A percentile compares a stretch with the other conserved stretches of the same genome.
These are phyloP conservation scores for Cordilura impudica DNA, from an alignment of 2,888 invertebrate genomes.

Conservation along the genomic window DNA sequence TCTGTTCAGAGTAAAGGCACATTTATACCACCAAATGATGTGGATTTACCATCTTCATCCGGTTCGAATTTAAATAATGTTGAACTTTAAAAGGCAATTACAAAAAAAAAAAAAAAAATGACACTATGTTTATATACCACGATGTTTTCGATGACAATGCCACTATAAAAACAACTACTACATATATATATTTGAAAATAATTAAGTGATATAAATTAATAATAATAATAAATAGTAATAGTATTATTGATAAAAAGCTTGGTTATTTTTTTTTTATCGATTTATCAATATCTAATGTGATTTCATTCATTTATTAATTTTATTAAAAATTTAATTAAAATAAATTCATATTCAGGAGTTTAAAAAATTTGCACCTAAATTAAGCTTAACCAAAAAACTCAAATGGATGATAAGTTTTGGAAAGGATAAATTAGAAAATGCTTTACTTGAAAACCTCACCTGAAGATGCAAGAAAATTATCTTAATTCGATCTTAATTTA, in stretches of 20 bases:
- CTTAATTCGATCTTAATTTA: too few relatives aligned
- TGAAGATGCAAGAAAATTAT: too few relatives aligned
- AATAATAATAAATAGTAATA: neutral
- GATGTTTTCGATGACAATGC: slow-evolving; percentile 9
- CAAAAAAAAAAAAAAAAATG: too few relatives aligned
- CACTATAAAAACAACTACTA: neutral
- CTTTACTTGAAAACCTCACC: too few relatives aligned
- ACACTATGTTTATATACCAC: neutral
- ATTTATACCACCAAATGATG: slow-evolving; percentile 82
- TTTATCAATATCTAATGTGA: neutral
- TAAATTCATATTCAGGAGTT: too few relatives aligned
- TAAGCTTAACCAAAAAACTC: too few relatives aligned
- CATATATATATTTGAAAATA: neutral
- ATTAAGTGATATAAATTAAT: neutral
- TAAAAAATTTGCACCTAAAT: too few relatives aligned
- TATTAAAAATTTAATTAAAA: neutral
- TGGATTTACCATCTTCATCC: slow-evolving; percentile 84
- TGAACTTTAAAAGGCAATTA: slow-evolving; percentile 80
- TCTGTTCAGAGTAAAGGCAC: slow-evolving; percentile 82
- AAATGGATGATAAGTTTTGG: too few relatives aligned
- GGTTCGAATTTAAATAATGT: slow-evolving; percentile 89
- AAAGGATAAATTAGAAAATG: too few relatives aligned
- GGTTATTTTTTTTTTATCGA: neutral
- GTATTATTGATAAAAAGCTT: too few relatives aligned
- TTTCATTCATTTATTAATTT: neutral